Evolutionary conservation across 1,140 invertebrate species (phyloP).

Genomic region (Caenorhabditis remanei): DNA sequence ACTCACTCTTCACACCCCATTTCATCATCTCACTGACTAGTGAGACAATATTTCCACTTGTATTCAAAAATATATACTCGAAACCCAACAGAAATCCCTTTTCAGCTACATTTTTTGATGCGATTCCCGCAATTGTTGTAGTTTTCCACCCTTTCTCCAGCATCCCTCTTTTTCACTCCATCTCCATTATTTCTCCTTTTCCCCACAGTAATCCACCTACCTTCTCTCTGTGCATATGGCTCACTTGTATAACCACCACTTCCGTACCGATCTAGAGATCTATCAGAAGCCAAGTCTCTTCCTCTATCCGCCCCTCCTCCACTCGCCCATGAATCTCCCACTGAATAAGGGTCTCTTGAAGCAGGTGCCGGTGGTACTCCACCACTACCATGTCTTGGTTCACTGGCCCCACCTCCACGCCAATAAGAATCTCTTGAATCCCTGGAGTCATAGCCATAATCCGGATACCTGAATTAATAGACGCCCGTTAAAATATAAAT

Average conservation of each 20-base stretch:
- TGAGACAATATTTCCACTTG: no score
- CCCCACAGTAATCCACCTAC: background rate
- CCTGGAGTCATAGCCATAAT: constrained; percentile 25
- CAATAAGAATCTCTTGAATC: constrained; percentile 26
- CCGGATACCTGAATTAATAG: constrained; percentile 13
- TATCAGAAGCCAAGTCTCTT: background rate
- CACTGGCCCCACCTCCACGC: background rate
- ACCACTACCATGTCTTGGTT: background rate
- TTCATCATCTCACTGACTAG: no score
- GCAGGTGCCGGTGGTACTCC: background rate
- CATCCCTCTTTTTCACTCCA: no score
- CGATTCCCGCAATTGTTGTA: no score
- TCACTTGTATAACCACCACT: constrained; percentile 45
- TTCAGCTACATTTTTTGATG: no score
- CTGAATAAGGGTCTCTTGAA: constrained; percentile 12
- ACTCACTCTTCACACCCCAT: no score
- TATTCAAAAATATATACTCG: no score
- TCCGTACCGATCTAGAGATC: constrained; percentile 21
- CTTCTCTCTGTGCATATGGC: constrained; percentile 48
- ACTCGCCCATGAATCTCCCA: constrained; percentile 35
- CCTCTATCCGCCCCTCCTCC: constrained; percentile 9
- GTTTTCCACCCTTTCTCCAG: no score
- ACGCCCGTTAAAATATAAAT: constrained; percentile 19
- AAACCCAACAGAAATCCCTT: no score
- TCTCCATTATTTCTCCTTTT: no score